These are phyloP conservation scores for Cryptoleucopteryx plumbea DNA, from an alignment of 2,113 vertebrate species.

Conservation along the genomic window DNA sequence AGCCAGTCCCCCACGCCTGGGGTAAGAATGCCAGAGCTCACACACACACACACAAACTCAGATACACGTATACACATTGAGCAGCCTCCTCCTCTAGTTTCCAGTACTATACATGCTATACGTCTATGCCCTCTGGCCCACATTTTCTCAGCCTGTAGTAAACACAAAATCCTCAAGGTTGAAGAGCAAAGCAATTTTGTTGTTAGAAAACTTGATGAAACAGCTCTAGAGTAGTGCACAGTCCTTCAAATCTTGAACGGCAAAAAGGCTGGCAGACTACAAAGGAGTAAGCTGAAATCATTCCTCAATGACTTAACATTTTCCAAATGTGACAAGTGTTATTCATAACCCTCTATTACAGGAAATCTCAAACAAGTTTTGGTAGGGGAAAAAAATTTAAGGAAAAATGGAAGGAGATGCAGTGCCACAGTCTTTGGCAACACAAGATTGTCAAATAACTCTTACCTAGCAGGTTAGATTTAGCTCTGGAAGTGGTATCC, in stretches of 20 bases:
- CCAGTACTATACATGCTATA: not conserved
- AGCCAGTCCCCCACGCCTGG: not conserved
- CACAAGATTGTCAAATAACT: not conserved
- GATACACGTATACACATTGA: accelerated
- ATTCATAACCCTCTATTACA: not conserved
- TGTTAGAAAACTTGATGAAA: not conserved
- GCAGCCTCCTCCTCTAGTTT: not conserved
- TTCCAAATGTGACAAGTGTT: not conserved
- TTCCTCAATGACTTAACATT: not conserved
- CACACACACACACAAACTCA: no score
- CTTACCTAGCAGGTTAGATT: not conserved
- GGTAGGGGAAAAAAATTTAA: not conserved
- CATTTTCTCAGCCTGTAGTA: not conserved
- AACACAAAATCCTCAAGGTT: not conserved
- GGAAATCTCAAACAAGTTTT: not conserved
- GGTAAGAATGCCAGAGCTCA: not conserved
- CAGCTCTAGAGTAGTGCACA: not conserved
- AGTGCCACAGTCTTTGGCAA: not conserved
- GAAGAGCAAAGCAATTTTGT: not conserved
- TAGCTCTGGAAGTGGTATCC: not conserved
- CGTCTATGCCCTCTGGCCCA: not conserved
- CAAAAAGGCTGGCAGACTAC: not conserved
- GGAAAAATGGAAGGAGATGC: not conserved
- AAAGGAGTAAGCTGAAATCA: not conserved
- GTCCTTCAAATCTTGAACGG: not conserved